Conservation (phyloP, 2,113 vertebrate species). For the Scatophagus argus region DNA sequence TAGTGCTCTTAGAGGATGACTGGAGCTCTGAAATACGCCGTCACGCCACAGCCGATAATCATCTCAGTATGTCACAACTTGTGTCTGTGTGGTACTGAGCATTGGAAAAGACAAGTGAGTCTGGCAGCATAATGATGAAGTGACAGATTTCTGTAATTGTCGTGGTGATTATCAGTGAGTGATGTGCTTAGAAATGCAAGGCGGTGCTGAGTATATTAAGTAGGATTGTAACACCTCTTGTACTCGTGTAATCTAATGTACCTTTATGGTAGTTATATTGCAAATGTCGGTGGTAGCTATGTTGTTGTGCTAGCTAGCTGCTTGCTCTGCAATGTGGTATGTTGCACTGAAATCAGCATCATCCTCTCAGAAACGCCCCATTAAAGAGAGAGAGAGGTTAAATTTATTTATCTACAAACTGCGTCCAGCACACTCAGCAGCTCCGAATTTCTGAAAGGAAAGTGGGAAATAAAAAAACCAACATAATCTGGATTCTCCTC, state of each 20-base stretch:
- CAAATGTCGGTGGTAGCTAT: slow-evolving; percentile 72
- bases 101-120: slow-evolving; percentile 16
- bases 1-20: slow-evolving; percentile 13
- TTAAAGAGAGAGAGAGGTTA: slow-evolving; percentile 27
- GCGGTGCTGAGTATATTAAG: slow-evolving; percentile 54
- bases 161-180: slow-evolving; percentile 59
- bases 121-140: slow-evolving; percentile 1
- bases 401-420: slow-evolving; percentile 16
- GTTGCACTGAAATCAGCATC: slow-evolving; percentile 72
- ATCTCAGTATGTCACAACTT: slow-evolving; percentile 79
- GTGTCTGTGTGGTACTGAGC: slow-evolving; percentile 80
- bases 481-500: slow-evolving; percentile 70
- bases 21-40: slow-evolving; percentile 23
- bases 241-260: slow-evolving; percentile 71
- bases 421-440: slow-evolving; percentile 30
- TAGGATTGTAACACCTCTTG: slow-evolving; percentile 71
- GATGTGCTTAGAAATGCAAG: slow-evolving; percentile 52
- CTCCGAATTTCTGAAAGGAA: slow-evolving; percentile 27
- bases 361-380: slow-evolving; percentile 52
- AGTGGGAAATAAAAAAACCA: slow-evolving; percentile 25
- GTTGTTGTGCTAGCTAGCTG: slow-evolving; percentile 72
- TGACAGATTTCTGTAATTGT: slow-evolving; percentile 47
- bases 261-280: slow-evolving; percentile 71
- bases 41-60: slow-evolving; percentile 39
- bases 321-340: slow-evolving; percentile 74